A percentile compares a stretch with the other conserved stretches of the same genome.
Conservation (phyloP, 1,140 invertebrate genomes). For the Harlomillsia oculata region DNA sequence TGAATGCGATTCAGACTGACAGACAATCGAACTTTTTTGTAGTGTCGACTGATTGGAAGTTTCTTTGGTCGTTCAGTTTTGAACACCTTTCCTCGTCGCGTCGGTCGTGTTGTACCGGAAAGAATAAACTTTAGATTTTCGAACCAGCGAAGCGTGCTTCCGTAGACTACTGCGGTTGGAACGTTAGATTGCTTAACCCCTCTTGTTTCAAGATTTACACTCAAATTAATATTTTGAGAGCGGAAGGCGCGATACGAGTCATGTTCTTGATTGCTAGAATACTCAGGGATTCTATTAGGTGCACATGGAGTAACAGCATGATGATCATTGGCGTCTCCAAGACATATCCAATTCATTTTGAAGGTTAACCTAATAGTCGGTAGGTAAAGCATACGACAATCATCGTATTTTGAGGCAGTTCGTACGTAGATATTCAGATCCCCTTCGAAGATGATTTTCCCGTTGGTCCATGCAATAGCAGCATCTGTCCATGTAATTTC, state of each 20-base stretch:
- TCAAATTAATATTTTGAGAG: slow-evolving; percentile 83
- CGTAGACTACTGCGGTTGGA: slow-evolving; percentile 74
- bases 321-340: slow-evolving; percentile 90
- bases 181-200: slow-evolving; percentile 36
- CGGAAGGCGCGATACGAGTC: slow-evolving; percentile 84
- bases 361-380: slow-evolving; percentile 77
- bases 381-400: slow-evolving; percentile 81
- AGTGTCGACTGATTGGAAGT: slow-evolving; percentile 85
- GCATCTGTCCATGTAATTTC: slow-evolving; percentile 88
- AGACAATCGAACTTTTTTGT: slow-evolving; percentile 73
- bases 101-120: slow-evolving; percentile 89
- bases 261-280: slow-evolving; percentile 86
- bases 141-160: slow-evolving; percentile 86
- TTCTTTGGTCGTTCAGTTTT: slow-evolving; percentile 71
- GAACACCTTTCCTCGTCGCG: slow-evolving; percentile 78
- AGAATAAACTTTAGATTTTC: slow-evolving; percentile 91
- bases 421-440: slow-evolving; percentile 79
- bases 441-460: slow-evolving; percentile 76
- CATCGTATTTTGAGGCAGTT: slow-evolving; percentile 97
- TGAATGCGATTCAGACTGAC: slow-evolving; percentile 81
- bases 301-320: slow-evolving; percentile 93
- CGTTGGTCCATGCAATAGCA: slow-evolving; percentile 91
- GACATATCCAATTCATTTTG: slow-evolving; percentile 81
- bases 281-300: slow-evolving; percentile 91
- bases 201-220: slow-evolving; percentile 72